Base-by-base conservation (phyloP, 2,113 vertebrate genomes). In the Aegithalos caudatus region DNA sequence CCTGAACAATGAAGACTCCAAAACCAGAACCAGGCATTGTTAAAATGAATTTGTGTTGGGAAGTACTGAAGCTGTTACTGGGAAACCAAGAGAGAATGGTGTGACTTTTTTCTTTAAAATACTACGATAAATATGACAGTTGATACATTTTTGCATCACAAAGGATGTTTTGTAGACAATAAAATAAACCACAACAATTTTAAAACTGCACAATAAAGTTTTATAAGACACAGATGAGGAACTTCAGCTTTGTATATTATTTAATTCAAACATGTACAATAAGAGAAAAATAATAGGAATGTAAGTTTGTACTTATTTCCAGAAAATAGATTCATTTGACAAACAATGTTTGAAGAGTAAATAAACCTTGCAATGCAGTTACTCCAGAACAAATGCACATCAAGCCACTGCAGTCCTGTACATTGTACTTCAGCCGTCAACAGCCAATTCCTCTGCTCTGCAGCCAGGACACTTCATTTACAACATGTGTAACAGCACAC, bases 261-360 rank as follows among this genome's bases (percentile, higher is more conserved):
- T 95, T 95, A 95, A 97, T 95, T 97, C 95, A 97, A 98, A 97
- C 95, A 97, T 86, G 81, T 91, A 97, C 81, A 96, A 7, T 67
- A 79, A 88, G 53, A 97, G 94, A 87, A 97, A 97, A 97, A 96
- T 89, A 96, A 97, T 33, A 94, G 95, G 96, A 97, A 97, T 90
- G 81, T 86, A 97, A 94, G 96, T 97, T 96, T 96, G 94, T 91
- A 97, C 74, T 93, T 90, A 95, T 97, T 97, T 97, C 96, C 94
- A 97, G 97, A 94, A 97, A 95, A 95, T 73, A 94, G 90, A 97
- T 84, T 94, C 86, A 92, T 97, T 81, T 94, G 88, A 97, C 93
- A 96, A 96, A 96, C 33, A 90, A 37, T 16, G 29, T 88, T 88
- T 3, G 9, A 80, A 81, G 67, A 70, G 92, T 81, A 96, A 96